Percentiles rank a stretch among this genome's conserved stretches.
Evolutionary conservation across 2,888 invertebrate genomes (phyloP).

Genomic region (Hirtodrosophila alboralis): DNA sequence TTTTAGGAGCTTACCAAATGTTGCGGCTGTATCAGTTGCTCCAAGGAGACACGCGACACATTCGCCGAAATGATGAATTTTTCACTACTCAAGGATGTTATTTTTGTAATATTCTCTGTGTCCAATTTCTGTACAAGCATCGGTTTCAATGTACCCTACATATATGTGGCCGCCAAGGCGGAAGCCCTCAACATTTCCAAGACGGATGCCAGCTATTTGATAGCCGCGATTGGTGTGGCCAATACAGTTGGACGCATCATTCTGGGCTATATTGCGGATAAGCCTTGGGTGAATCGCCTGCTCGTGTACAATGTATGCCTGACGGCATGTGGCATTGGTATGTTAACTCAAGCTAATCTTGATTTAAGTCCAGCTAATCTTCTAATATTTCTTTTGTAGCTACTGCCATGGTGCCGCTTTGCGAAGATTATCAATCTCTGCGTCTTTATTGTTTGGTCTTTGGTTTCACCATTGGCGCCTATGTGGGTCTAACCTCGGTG

Average conservation of each 20-base stretch:
- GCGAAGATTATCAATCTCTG: conserved; percentile 89
- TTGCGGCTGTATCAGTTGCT: conserved; percentile 88
- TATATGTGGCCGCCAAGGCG: conserved; percentile 92
- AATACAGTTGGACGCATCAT: conserved; percentile 95
- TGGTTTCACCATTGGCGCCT: conserved; percentile 97
- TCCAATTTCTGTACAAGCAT: conserved; percentile 96
- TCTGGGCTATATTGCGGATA: conserved; percentile 94
- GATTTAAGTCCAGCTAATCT: too few relatives aligned
- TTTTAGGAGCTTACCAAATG: conserved; percentile 81
- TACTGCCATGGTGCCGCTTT: conserved; percentile 91
- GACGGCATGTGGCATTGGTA: conserved; percentile 93
- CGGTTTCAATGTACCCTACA: conserved; percentile 97
- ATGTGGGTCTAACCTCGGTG: conserved; percentile 98
- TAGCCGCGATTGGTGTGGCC: conserved; percentile 93
- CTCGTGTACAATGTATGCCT: conserved; percentile 95
- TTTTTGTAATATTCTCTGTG: conserved; percentile 94
- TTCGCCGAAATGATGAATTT: conserved; percentile 93
- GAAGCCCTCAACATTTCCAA: conserved; percentile 86
- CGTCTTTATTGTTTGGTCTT: conserved; percentile 91
- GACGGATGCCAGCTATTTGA: conserved; percentile 88
- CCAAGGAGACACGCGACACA: conserved; percentile 89
- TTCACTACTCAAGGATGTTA: conserved; percentile 91
- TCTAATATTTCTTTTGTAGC: conserved; percentile 86
- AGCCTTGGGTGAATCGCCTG: conserved; percentile 95
- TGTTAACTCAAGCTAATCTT: too few relatives aligned